Conservation (phyloP, 37 sponge, comb jelly and placozoan genomes). For the Theonella swinhoei region DNA sequence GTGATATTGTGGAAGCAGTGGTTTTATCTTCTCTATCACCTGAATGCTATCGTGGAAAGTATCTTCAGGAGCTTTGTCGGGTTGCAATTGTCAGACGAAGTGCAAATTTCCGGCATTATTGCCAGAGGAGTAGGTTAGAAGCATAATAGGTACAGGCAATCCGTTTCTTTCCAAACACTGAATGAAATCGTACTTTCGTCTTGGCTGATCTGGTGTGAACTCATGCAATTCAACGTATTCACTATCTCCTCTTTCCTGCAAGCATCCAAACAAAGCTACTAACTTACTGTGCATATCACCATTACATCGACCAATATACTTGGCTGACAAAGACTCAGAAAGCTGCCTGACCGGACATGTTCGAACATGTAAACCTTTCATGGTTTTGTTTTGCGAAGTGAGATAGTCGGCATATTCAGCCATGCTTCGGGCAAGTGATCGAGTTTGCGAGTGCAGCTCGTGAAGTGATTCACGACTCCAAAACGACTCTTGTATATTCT, state of each 20-base stretch:
- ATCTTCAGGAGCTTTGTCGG: not conserved
- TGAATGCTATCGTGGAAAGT: not conserved
- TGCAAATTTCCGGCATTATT: constrained; percentile 12
- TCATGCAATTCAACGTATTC: constrained; percentile 6
- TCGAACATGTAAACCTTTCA: constrained; percentile 6
- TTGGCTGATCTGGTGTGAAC: constrained; percentile 3
- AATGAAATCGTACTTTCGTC: constrained; percentile 20
- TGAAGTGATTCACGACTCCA: constrained; percentile 2
- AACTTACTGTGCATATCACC: not conserved
- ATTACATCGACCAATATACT: not conserved
- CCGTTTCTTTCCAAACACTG: not conserved
- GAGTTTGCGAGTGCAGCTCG: constrained; percentile 3
- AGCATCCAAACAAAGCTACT: no score
- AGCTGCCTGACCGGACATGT: constrained; percentile 4
- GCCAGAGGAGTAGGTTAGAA: constrained; percentile 38
- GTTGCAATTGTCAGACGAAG: not conserved
- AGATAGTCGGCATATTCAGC: constrained; percentile 36
- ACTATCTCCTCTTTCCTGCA: no score
- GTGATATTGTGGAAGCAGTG: not conserved
- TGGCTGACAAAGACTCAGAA: constrained; percentile 2
- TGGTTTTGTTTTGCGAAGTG: constrained; percentile 18
- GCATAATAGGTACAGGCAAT: not conserved
- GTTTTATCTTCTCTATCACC: not conserved
- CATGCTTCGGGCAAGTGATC: constrained; percentile 4
- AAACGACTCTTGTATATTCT: constrained; percentile 3